Evolutionary conservation across 2,888 invertebrate genomes (phyloP), one percentile per base, ranked within the genome.

Genomic region (Stenichneumon culpator): DNA sequence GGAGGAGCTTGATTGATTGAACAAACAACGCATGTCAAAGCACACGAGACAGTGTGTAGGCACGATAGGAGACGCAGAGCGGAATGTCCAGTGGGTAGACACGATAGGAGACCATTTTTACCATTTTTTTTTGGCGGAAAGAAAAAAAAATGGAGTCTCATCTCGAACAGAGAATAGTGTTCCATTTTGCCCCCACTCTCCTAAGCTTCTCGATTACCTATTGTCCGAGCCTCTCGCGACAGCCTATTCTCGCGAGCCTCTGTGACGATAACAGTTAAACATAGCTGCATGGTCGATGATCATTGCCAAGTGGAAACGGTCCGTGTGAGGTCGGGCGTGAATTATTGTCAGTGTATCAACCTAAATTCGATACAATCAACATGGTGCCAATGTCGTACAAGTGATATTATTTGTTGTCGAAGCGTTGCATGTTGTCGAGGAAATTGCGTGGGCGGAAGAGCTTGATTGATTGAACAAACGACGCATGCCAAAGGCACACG

Each of bases 71-170:
- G n/a, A n/a, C n/a, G n/a, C n/a, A n/a, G n/a, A n/a, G n/a, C n/a
- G n/a, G n/a, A n/a, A n/a, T n/a, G n/a, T n/a, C n/a, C n/a, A n/a
- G n/a, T 14, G 79, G 81, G 89, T 87, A 86, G 87, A 86, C 84
- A 86, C 86, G 88, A 89, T 87, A 88, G 85, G 82, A 84, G 80
- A 86, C 16, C 44, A 16, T 16, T 16, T 16, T 16, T 4, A 3
- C 1, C 16, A 16, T 3, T 47, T 47, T 0, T 16, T 16, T 16
- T 47, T 47, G 3, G 44, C 16, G 14, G 16, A 14, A 47, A 3
- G 44, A 5, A 14, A 44, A 4, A n/a, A 3, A 44, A 44, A 44
- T 44, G 3, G 5, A 44, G 3, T 44, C 14, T 16, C 44, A 16
- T 44, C 3, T 14, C 44, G 16, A 4, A 7, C 16, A 3, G 16